phyloP scores from a whole-genome alignment of 2,113 vertebrate species.

The Orycteropus afer region DNA sequence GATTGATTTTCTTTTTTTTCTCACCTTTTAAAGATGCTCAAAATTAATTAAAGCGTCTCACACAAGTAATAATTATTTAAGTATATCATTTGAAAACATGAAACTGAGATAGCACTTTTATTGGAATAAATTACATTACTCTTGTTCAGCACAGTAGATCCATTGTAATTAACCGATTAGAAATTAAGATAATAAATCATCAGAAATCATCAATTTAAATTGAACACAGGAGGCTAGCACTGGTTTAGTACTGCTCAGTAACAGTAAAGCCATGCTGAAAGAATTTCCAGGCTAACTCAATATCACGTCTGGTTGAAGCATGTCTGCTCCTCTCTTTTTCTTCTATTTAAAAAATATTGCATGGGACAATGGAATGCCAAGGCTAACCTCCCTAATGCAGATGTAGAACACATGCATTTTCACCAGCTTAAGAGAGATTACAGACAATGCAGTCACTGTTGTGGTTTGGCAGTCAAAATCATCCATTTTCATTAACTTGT shows the following conservation, averaged over 20 bases:
- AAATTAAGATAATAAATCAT: conserved; percentile 72
- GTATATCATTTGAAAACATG: conserved; percentile 31
- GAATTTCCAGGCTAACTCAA: conserved; percentile 78
- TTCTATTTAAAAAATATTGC: conserved; percentile 84
- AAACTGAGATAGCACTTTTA: conserved; percentile 26
- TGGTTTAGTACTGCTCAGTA: not conserved
- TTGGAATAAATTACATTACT: not conserved
- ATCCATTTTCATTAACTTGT: conserved; percentile 76
- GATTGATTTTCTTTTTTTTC: not conserved
- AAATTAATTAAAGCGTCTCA: not conserved
- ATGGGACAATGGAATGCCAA: conserved; percentile 83
- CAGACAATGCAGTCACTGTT: conserved; percentile 75
- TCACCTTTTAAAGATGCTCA: conserved; percentile 8
- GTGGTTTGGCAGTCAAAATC: conserved; percentile 78
- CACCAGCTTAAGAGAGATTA: conserved; percentile 79
- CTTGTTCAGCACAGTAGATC: conserved; percentile 45
- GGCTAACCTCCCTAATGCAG: conserved; percentile 77
- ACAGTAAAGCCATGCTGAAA: conserved; percentile 61
- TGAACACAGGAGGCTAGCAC: conserved; percentile 66
- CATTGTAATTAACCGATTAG: conserved; percentile 61
- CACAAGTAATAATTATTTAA: conserved; percentile 9
- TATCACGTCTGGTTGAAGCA: conserved; percentile 81
- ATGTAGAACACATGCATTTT: conserved; percentile 85
- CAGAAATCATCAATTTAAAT: conserved; percentile 72
- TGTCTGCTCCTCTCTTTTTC: conserved; percentile 69